phyloP scores from a whole-genome alignment of 1,140 invertebrate species.

The Charaxes varanes region DNA sequence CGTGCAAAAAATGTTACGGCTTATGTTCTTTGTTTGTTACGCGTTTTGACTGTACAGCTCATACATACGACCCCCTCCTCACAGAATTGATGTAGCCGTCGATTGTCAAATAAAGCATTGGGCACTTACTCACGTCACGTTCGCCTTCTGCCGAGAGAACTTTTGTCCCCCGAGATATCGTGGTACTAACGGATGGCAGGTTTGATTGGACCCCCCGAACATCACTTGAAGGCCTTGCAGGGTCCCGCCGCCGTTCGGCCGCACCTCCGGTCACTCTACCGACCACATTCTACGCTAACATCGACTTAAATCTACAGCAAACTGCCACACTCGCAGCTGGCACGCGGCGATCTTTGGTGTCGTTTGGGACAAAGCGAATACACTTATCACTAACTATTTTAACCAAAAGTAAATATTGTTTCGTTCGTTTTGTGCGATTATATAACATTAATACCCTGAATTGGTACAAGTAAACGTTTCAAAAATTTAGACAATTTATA shows the following conservation, averaged over 20 bases:
- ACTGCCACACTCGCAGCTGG: slow-evolving; percentile 30
- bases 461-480: slow-evolving; percentile 50
- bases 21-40: too few relatives aligned
- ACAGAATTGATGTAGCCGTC: too few relatives aligned
- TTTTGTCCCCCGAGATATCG: too few relatives aligned
- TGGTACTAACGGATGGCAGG: too few relatives aligned
- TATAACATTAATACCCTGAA: slow-evolving; percentile 53
- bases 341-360: slow-evolving; percentile 47
- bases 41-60: too few relatives aligned
- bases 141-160: too few relatives aligned
- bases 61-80: too few relatives aligned
- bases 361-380: slow-evolving; percentile 43
- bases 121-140: too few relatives aligned
- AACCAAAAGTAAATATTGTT: slow-evolving; percentile 29
- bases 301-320: slow-evolving; percentile 36
- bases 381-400: slow-evolving; percentile 30
- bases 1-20: too few relatives aligned
- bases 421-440: slow-evolving; percentile 42
- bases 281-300: slow-evolving; percentile 64
- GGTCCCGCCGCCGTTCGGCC: slow-evolving; percentile 4
- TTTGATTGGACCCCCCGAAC: too few relatives aligned
- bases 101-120: too few relatives aligned
- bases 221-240: slow-evolving; percentile 2
- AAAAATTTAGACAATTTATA: slow-evolving; percentile 32
- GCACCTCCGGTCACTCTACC: slow-evolving; percentile 22